Base-by-base conservation (phyloP, 37 sponge, comb jelly and placozoan species). In the Halichondria panicea region DNA sequence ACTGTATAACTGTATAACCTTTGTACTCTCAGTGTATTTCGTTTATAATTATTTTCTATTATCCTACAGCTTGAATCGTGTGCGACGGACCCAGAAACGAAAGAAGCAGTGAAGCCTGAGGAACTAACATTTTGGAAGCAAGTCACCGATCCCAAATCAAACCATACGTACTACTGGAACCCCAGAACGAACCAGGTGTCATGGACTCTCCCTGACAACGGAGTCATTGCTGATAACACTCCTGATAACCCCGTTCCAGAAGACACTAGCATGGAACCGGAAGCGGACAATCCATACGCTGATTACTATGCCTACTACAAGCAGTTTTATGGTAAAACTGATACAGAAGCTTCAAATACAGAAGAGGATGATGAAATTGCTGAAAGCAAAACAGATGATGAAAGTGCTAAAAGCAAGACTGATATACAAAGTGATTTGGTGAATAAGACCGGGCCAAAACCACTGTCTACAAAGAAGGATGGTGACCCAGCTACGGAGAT, bases 81-180 rank as follows among this genome's bases (percentile, higher is more conserved):
- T n/a, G n/a, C n/a, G n/a, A n/a, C n/a, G n/a, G n/a, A n/a, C n/a
- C n/a, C n/a, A n/a, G n/a, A n/a, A n/a, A n/a, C 60, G 25, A 58
- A 21, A 24, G 8, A 27, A 9, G 8, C 70, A 8, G 70, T 34
- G 18, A n/a, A 70, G 24, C 35, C 19, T 39, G 4, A 43, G 24
- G 27, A 41, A n/a, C 27, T 71, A 13, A 71, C 72, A 39, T 83
- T 86, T 38, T 87, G 88, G 88, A 76, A 76, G 19, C 55, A 81
- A 38, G 76, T 75, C 25, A 41, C 75, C 21, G 88, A 87, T 76
- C 35, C 82, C 6, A 87, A 80, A 45, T 71, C 81, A 7, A 68
- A 76, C 63, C 77, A 75, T 40, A 8, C 55, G n/a, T 87, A 87
- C 75, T 87, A 81, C 59, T 87, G 88, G 88, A 75, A 81, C 63